Evolutionary conservation across 2,113 vertebrate species (phyloP).

Genomic region (Cygnus atratus): DNA sequence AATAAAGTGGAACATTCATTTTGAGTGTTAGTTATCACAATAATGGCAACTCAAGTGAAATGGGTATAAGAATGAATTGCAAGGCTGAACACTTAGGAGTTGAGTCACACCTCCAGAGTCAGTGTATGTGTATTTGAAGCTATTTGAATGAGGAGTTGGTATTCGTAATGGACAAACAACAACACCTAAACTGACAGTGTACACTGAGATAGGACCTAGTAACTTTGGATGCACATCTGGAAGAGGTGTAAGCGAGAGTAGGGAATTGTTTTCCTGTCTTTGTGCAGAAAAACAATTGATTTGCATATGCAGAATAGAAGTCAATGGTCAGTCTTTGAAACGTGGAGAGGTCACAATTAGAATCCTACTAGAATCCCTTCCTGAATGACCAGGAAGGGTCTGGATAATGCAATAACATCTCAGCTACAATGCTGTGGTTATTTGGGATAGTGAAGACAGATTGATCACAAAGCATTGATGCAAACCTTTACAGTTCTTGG

Average conservation of each 20-base stretch:
- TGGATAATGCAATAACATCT: not conserved
- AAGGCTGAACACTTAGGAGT: not conserved
- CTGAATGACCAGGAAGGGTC: not conserved
- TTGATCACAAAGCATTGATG: not conserved
- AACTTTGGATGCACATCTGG: not conserved
- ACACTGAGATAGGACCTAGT: not conserved
- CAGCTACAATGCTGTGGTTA: not conserved
- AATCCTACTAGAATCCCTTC: not conserved
- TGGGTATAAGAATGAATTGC: not conserved
- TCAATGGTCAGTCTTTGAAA: not conserved
- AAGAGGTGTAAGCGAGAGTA: not conserved
- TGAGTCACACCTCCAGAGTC: not conserved
- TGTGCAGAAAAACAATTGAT: not conserved
- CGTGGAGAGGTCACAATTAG: not conserved
- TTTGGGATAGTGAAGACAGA: not conserved
- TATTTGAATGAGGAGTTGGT: not conserved
- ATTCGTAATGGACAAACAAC: not conserved
- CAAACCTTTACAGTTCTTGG: not conserved
- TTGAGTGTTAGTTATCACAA: not conserved
- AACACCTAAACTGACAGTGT: not conserved
- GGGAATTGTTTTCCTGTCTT: not conserved
- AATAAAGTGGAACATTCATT: not conserved
- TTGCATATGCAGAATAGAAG: not conserved
- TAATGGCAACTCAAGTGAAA: not conserved
- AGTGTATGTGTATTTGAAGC: not conserved